Conservation (phyloP, 2,113 vertebrate genomes). For the Stegostoma tigrinum region DNA sequence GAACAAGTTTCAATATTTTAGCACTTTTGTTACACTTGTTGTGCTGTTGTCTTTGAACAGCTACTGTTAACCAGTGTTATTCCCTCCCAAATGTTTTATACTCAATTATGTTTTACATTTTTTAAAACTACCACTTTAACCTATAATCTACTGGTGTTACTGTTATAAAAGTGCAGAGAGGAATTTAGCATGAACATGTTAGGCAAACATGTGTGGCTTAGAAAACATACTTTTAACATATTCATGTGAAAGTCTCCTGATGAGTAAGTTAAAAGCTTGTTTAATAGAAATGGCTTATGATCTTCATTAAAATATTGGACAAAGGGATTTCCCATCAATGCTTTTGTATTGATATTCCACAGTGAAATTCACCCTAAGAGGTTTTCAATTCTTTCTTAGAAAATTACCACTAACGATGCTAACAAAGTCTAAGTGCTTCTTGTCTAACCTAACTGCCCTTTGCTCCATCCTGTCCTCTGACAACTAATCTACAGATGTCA, state of each 20-base stretch:
- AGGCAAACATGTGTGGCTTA: background rate
- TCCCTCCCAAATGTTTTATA: background rate
- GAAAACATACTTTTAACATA: background rate
- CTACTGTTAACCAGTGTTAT: background rate
- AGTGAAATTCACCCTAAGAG: background rate
- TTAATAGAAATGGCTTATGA: background rate
- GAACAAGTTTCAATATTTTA: background rate
- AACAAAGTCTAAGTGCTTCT: slow-evolving; percentile 12
- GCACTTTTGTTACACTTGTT: background rate
- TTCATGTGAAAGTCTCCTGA: background rate
- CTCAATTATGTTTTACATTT: background rate
- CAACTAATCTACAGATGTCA: slow-evolving; percentile 8
- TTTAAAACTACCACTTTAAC: background rate
- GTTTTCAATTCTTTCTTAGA: background rate
- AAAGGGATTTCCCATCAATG: background rate
- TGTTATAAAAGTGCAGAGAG: background rate
- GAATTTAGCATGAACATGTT: background rate
- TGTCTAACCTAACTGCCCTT: background rate
- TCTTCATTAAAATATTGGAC: background rate
- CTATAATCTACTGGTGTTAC: background rate
- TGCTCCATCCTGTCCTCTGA: slow-evolving; percentile 5
- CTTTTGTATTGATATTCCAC: background rate
- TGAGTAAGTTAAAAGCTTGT: background rate
- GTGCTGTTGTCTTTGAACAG: background rate
- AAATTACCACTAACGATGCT: background rate